Percentiles rank a stretch among this genome's conserved stretches.
Evolutionary conservation across 2,797 vertebrate genomes (phyloP).

Genomic region (Choloepus didactylus): DNA sequence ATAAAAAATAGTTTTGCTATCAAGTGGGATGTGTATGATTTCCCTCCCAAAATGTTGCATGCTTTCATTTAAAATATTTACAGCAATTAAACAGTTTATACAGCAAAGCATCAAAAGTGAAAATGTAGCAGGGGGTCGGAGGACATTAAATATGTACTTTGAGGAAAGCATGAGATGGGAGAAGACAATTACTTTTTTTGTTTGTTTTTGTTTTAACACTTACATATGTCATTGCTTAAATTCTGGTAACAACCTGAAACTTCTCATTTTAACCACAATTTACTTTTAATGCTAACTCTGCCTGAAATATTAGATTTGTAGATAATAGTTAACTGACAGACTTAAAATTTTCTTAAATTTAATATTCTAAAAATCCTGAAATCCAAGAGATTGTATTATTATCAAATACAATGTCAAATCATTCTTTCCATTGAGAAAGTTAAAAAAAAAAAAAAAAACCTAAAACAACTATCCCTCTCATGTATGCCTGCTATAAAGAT

Average conservation of each 20-base stretch:
- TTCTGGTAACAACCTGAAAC: too few relatives aligned
- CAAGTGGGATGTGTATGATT: neutral
- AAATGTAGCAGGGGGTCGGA: neutral
- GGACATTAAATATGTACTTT: slow-evolving; percentile 35
- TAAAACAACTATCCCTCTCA: slow-evolving; percentile 10
- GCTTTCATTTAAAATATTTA: slow-evolving; percentile 60
- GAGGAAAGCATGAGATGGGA: slow-evolving; percentile 7
- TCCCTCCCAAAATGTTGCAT: neutral
- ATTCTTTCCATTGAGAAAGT: neutral
- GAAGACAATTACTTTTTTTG: neutral
- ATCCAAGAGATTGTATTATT: neutral
- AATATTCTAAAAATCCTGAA: slow-evolving; percentile 62
- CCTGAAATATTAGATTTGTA: neutral
- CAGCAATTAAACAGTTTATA: slow-evolving; percentile 14
- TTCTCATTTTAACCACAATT: neutral
- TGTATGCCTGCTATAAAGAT: neutral
- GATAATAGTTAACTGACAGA: slow-evolving; percentile 9
- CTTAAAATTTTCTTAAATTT: slow-evolving; percentile 48
- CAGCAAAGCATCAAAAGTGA: slow-evolving; percentile 33
- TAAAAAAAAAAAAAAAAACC: neutral
- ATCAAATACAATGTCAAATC: slow-evolving; percentile 61
- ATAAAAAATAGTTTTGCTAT: neutral
- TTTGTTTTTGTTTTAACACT: too few relatives aligned
- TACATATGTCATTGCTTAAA: too few relatives aligned
- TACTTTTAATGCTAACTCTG: slow-evolving; percentile 46